phyloP scores from a whole-genome alignment of 2,113 vertebrate genomes.

The Macrotis lagotis region DNA sequence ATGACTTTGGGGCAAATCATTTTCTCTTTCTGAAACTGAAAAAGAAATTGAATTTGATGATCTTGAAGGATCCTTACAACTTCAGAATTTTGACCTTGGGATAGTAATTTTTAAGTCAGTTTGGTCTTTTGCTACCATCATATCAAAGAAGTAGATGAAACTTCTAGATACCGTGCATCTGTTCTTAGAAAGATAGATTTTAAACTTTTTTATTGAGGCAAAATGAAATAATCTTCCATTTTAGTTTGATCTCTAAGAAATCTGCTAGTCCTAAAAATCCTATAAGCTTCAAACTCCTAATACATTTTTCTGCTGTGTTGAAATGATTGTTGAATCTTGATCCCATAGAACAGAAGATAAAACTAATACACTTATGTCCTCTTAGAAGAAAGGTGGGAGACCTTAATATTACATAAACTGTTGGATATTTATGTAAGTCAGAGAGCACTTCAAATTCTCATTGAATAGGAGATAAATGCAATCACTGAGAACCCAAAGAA shows the following conservation, averaged over 20 bases:
- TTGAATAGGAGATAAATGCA: not conserved
- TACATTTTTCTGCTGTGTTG: not conserved
- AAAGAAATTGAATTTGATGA: not conserved
- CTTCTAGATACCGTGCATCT: not conserved
- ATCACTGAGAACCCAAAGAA: not conserved
- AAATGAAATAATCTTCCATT: not conserved
- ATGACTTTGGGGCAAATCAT: not conserved
- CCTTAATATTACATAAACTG: not conserved
- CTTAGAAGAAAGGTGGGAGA: not conserved
- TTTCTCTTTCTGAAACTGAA: not conserved
- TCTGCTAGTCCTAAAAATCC: not conserved
- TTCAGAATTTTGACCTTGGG: not conserved
- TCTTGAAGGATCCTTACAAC: not conserved
- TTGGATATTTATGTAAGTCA: not conserved
- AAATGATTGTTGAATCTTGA: slow-evolving; percentile 18
- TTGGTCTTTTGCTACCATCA: not conserved
- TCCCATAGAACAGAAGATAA: not conserved
- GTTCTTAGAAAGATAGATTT: not conserved
- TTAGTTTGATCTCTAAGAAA: not conserved
- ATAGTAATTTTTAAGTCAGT: not conserved
- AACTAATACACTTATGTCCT: not conserved
- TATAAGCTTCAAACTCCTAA: not conserved
- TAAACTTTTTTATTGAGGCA: not conserved
- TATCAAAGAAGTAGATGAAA: not conserved
- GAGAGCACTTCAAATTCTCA: not conserved